A percentile compares a stretch with the other conserved stretches of the same genome.
Evolutionary conservation across 1,140 invertebrate species (phyloP).

Genomic region (Ctenoplectra terminalis): DNA sequence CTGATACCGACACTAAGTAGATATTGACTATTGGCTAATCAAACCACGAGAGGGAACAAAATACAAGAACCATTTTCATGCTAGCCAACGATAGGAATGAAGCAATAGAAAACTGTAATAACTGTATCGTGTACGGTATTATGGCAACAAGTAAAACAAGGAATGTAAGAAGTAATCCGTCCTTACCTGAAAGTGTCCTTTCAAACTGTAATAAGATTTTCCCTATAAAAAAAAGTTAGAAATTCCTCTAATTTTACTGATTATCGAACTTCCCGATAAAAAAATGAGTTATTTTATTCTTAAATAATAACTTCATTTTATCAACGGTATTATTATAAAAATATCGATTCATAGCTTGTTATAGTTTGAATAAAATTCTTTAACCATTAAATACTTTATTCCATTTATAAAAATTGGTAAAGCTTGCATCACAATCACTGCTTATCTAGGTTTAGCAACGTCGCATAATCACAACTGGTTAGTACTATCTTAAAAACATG

Average conservation of each 20-base stretch:
- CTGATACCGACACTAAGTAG: neutral
- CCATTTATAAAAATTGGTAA: neutral
- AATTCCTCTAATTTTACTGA: neutral
- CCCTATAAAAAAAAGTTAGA: neutral
- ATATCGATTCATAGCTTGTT: neutral
- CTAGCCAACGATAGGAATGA: conserved; percentile 14
- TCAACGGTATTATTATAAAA: no score
- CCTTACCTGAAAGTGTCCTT: conserved; percentile 39
- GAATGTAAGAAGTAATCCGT: neutral
- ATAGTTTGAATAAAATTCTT: neutral
- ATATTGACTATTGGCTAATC: conserved; percentile 23
- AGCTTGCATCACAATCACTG: conserved; percentile 15
- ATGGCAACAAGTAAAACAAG: neutral
- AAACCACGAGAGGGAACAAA: conserved; percentile 29
- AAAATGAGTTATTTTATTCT: neutral
- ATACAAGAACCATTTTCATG: neutral
- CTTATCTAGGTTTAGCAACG: conserved; percentile 1
- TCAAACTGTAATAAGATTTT: neutral
- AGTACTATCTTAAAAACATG: neutral
- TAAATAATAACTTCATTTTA: neutral
- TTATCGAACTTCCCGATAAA: neutral
- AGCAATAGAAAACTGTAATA: conserved; percentile 28
- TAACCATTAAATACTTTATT: neutral
- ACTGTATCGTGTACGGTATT: conserved; percentile 32
- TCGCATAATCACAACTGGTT: neutral